Evolutionary conservation across 2,888 invertebrate species (phyloP).

Genomic region (Loripinus fragilis): DNA sequence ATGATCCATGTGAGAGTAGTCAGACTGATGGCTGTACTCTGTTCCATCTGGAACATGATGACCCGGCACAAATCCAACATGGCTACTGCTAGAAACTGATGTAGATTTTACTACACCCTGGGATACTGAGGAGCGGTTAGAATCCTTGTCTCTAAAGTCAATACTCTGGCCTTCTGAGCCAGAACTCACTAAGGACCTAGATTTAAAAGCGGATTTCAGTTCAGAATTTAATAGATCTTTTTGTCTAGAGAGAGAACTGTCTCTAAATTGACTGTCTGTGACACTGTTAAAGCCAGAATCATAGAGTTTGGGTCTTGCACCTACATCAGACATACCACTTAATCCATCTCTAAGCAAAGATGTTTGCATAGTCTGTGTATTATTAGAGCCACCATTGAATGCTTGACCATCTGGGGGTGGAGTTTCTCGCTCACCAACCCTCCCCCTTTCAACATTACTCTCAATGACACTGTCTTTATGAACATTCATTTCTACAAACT

Average conservation of each 20-base stretch:
- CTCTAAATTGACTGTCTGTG: not conserved
- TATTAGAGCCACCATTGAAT: slow-evolving; percentile 1
- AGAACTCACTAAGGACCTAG: not conserved
- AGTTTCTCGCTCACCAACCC: slow-evolving; percentile 19
- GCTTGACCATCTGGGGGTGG: slow-evolving; percentile 34
- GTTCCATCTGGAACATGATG: slow-evolving; percentile 74
- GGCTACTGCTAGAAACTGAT: slow-evolving; percentile 3
- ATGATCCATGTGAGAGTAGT: slow-evolving; percentile 60
- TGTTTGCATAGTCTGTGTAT: not conserved
- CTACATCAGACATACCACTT: not conserved
- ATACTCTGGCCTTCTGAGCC: not conserved
- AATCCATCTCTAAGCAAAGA: not conserved
- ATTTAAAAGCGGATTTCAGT: not conserved
- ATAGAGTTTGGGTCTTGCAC: not conserved
- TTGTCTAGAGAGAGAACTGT: not conserved
- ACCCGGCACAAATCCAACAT: slow-evolving; percentile 59
- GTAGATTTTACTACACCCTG: not conserved
- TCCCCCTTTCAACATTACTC: not conserved
- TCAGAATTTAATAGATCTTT: slow-evolving; percentile 4
- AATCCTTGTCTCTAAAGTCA: not conserved
- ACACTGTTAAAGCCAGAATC: slow-evolving; percentile 18
- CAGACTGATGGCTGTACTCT: slow-evolving; percentile 66
- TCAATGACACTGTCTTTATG: not conserved
- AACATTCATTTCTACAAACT: slow-evolving; percentile 16
- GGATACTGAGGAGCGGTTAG: not conserved